Evolutionary conservation across 2,888 invertebrate genomes (phyloP), one percentile per base, ranked within the genome.

Genomic region (Auanema freiburgensis): DNA sequence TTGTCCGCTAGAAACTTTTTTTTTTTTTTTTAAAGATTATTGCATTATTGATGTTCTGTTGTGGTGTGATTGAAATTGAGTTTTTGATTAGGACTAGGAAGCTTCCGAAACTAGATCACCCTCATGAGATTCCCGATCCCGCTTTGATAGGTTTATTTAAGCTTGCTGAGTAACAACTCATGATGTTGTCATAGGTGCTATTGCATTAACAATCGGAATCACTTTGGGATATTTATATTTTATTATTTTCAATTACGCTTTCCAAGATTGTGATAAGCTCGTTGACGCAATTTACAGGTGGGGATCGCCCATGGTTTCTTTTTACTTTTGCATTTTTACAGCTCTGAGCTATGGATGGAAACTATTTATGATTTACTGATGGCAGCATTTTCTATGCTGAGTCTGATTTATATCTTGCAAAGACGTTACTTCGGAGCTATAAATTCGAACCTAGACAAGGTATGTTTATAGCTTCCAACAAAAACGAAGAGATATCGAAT

Each of bases 201-300:
- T 81, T 23, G 78, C 72, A 10, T 59, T 81, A 56, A 82, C 81
- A 1, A 68, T 79, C 8, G 81, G 81, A n/a, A 81, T 81, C 50
- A 72, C 72, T 24, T 63, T 81, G 18, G 81, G 81, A 23, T 81
- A 82, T 59, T 72, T 80, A 24, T 81, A 81, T 61, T 79, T 80
- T 58, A 75, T 81, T 49, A 67, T 79, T 1, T 79, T 76, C 69
- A 76, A 80, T 54, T 78, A 77, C 50, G 73, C 79, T 4, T 78
- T 74, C 57, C 56, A 66, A 24, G 63, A 69, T 51, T 78, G 77
- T 56, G 77, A 77, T 66, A 78, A 78, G 59, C 66, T 79, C 4
- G 74, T 77, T 40, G 79, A 79, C 60, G 76, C 77, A 14, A 69
- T 78, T 33, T 74, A 76, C 59, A 68, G 71, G 50, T 56, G 24